These are phyloP conservation scores for Pheosia gnoma DNA, from an alignment of 2,888 invertebrate species.

Conservation along the genomic window DNA sequence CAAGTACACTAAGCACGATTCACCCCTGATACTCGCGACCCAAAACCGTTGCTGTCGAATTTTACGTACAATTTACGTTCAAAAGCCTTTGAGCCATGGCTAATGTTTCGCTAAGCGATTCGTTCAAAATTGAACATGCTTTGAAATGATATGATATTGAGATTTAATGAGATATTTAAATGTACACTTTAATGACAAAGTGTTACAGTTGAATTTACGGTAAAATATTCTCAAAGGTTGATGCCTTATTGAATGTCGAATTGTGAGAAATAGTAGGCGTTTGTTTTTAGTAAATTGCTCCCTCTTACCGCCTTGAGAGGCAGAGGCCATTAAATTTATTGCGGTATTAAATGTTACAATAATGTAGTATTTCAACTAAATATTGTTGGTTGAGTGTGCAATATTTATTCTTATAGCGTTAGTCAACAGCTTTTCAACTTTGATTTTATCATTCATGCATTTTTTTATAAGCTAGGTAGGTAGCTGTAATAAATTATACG, in stretches of 20 bases:
- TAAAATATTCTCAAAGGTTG: not conserved
- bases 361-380: slow-evolving; percentile 15
- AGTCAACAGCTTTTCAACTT: not conserved
- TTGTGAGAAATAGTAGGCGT: slow-evolving; percentile 37
- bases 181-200: not conserved
- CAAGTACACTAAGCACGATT: slow-evolving; percentile 51
- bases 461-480: too few species aligned
- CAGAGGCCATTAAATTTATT: slow-evolving; percentile 47
- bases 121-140: slow-evolving; percentile 53
- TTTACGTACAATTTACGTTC: slow-evolving; percentile 79
- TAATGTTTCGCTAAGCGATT: slow-evolving; percentile 80
- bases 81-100: slow-evolving; percentile 76
- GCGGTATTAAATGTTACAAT: slow-evolving; percentile 41
- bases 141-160: slow-evolving; percentile 32
- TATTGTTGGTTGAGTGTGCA: not conserved
- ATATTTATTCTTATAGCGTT: not conserved
- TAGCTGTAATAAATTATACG: too few species aligned
- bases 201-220: not conserved
- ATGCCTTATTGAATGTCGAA: slow-evolving; percentile 49
- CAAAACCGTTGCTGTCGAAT: slow-evolving; percentile 70
- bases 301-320: slow-evolving; percentile 44
- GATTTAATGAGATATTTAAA: not conserved
- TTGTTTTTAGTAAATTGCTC: slow-evolving; percentile 53
- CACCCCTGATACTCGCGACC: slow-evolving; percentile 57
- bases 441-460: not conserved